Evolutionary conservation across 2,797 vertebrate species (phyloP).

Genomic region (Acipenser oxyrinchus): DNA sequence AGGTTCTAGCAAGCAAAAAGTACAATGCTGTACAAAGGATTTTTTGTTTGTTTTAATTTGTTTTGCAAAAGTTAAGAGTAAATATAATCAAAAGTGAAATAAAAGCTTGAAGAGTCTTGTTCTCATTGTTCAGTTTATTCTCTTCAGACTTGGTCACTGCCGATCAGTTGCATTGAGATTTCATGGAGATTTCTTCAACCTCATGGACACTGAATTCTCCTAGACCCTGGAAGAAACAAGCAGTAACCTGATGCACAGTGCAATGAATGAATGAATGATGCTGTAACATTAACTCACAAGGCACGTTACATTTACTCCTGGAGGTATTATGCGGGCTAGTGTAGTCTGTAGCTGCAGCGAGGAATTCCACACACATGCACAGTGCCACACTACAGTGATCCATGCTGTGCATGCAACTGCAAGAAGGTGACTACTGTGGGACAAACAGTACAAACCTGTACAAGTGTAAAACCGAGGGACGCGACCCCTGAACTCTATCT

Average conservation of each 20-base stretch:
- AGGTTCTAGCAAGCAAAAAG: too few relatives aligned
- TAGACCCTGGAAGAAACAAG: slow-evolving; percentile 58
- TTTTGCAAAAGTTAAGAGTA: slow-evolving; percentile 11
- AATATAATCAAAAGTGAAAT: slow-evolving; percentile 55
- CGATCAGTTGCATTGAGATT: slow-evolving; percentile 45
- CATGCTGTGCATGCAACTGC: too few relatives aligned
- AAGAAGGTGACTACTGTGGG: too few relatives aligned
- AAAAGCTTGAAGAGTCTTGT: slow-evolving; percentile 16
- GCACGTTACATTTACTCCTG: neutral
- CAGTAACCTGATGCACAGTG: neutral
- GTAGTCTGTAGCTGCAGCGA: too few relatives aligned
- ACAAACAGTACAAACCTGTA: too few relatives aligned
- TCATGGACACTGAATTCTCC: slow-evolving; percentile 78
- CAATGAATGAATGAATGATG: neutral
- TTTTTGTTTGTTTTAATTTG: too few relatives aligned
- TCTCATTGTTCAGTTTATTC: neutral
- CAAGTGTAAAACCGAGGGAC: too few relatives aligned
- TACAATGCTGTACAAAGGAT: too few relatives aligned
- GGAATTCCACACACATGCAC: neutral
- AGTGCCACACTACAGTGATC: neutral
- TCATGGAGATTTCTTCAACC: slow-evolving; percentile 66
- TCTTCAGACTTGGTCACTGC: neutral
- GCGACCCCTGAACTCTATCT: too few relatives aligned
- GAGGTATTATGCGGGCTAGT: too few relatives aligned
- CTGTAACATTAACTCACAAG: neutral